These are phyloP conservation scores for Cydia splendana DNA, from an alignment of 1,140 invertebrate genomes.

Conservation along the genomic window DNA sequence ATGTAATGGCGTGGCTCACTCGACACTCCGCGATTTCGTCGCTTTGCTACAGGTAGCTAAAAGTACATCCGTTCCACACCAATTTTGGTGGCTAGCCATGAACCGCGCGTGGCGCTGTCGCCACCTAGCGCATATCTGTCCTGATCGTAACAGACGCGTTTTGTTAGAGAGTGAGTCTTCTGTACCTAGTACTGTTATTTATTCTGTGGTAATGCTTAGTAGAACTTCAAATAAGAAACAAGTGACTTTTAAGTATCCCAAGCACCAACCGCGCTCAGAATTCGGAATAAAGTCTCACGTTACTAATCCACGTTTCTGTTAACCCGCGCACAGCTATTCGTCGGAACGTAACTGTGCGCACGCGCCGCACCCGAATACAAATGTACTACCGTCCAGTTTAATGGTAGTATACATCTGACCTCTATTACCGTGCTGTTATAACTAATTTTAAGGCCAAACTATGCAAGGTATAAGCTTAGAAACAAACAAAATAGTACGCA, in stretches of 20 bases:
- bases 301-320: slow-evolving; percentile 30
- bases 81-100: too few species aligned
- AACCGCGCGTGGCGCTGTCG: too few species aligned
- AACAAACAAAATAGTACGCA: slow-evolving; percentile 40
- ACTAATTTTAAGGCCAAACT: background rate
- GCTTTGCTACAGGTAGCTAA: too few species aligned
- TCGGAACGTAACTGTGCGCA: slow-evolving; percentile 60
- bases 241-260: background rate
- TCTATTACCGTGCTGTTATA: background rate
- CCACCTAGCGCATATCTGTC: too few species aligned
- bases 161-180: too few species aligned
- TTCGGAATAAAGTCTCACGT: slow-evolving; percentile 19
- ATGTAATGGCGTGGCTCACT: too few species aligned
- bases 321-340: slow-evolving; percentile 52
- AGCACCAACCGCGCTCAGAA: background rate
- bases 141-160: too few species aligned
- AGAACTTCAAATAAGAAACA: background rate
- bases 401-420: background rate
- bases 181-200: too few species aligned
- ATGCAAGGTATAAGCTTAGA: slow-evolving; percentile 31
- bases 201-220: too few species aligned
- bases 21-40: too few species aligned
- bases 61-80: too few species aligned
- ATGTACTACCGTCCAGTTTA: slow-evolving; percentile 37
- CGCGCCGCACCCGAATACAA: slow-evolving; percentile 53